Conservation (phyloP, 2,797 vertebrate species). For the Megalops cyprinoides region DNA sequence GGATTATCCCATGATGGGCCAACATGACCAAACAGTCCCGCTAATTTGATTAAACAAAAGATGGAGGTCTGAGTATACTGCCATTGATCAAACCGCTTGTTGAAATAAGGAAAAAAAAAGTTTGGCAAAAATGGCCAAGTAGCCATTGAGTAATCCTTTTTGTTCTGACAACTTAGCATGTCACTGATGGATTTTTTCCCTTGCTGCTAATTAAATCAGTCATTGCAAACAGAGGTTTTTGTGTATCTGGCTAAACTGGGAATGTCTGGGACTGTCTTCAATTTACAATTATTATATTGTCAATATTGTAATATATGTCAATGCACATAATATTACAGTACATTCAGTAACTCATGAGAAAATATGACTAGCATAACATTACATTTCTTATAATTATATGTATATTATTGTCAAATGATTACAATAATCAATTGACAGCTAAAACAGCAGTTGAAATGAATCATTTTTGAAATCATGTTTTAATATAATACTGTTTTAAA, state of each 20-base stretch:
- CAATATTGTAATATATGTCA: too few species aligned
- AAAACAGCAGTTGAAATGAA: too few species aligned
- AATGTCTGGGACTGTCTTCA: too few species aligned
- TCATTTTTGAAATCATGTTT: too few species aligned
- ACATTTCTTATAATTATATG: too few species aligned
- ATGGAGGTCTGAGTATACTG: not conserved
- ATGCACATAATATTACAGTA: too few species aligned
- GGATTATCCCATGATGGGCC: constrained; percentile 37
- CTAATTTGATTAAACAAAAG: constrained; percentile 33
- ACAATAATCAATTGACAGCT: too few species aligned
- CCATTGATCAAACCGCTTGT: not conserved
- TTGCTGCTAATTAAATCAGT: constrained; percentile 13
- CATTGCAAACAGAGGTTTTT: not conserved
- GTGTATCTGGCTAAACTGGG: not conserved
- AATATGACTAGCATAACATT: too few species aligned
- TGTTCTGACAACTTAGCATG: not conserved
- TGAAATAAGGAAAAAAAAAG: not conserved
- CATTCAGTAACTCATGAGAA: too few species aligned
- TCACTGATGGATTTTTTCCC: not conserved
- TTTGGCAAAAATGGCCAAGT: not conserved
- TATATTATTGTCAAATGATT: too few species aligned
- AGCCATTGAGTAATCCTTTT: not conserved
- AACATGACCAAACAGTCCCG: constrained; percentile 1
- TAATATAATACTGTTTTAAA: too few species aligned
- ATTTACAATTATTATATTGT: too few species aligned